phyloP scores from a whole-genome alignment of 37 sponge, comb jelly and placozoan genomes.

The Oscarella lobularis region DNA sequence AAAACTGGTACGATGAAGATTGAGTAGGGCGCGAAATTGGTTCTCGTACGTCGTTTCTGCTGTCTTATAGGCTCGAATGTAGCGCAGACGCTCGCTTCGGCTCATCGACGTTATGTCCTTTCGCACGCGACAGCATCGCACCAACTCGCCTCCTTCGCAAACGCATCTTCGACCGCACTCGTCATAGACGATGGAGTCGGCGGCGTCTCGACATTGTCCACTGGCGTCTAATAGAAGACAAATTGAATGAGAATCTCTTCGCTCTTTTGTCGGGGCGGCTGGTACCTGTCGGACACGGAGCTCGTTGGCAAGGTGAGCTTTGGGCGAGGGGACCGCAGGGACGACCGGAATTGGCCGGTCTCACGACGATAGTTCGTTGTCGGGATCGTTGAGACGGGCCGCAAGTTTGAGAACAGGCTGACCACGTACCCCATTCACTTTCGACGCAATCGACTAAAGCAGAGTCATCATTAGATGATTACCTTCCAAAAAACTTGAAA shows the following conservation, averaged over 20 bases:
- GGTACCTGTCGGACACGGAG: background rate
- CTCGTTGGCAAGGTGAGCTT: background rate
- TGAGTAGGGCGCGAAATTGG: conserved; percentile 15
- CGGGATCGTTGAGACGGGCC: background rate
- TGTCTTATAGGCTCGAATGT: background rate
- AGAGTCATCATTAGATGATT: too few species aligned
- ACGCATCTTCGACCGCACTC: conserved; percentile 21
- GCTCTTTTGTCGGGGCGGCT: background rate
- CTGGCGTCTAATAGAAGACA: too few species aligned
- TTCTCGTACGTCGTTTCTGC: conserved; percentile 9
- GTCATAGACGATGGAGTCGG: conserved; percentile 11
- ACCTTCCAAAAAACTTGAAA: too few species aligned
- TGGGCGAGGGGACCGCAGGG: background rate
- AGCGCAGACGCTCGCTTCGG: conserved; percentile 16
- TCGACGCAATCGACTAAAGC: background rate
- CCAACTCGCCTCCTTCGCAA: conserved; percentile 8
- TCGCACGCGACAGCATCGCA: conserved; percentile 22
- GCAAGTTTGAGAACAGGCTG: background rate
- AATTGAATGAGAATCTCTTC: too few species aligned
- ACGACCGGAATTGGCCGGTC: background rate
- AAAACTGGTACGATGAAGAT: conserved; percentile 8
- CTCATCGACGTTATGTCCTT: conserved; percentile 25
- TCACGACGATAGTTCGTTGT: background rate
- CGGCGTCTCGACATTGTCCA: background rate
- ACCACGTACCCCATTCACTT: background rate